Evolutionary conservation across 2,888 invertebrate species (phyloP).

Genomic region (Anarsia innoxiella): DNA sequence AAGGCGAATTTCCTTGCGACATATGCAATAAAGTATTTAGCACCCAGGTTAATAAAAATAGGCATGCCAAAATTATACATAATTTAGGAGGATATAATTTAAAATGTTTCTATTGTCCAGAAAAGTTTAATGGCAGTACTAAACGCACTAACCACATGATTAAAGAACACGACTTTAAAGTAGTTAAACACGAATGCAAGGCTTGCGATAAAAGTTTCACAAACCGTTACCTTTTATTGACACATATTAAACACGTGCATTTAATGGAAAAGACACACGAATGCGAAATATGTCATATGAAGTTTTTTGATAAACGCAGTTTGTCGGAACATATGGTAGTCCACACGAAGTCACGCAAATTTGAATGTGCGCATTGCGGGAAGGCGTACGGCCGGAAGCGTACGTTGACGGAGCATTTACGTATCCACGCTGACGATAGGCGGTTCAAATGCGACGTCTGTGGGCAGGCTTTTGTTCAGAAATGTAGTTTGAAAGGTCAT

Average conservation of each 20-base stretch:
- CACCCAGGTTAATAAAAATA: slow-evolving; percentile 7
- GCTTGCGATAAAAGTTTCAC: slow-evolving; percentile 35
- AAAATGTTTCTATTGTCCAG: slow-evolving; percentile 24
- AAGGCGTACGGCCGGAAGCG: slow-evolving; percentile 25
- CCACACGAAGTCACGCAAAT: slow-evolving; percentile 12
- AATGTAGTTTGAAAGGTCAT: slow-evolving; percentile 23
- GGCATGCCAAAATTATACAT: slow-evolving; percentile 4
- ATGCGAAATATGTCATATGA: slow-evolving; percentile 52
- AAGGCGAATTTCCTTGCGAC: no score
- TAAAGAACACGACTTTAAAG: slow-evolving; percentile 16
- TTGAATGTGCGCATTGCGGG: slow-evolving; percentile 22
- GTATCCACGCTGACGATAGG: slow-evolving; percentile 28
- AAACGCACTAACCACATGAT: slow-evolving; percentile 22
- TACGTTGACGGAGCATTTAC: slow-evolving; percentile 23
- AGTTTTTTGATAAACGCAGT: slow-evolving; percentile 41
- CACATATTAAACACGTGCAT: slow-evolving; percentile 42
- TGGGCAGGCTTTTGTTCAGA: slow-evolving; percentile 24
- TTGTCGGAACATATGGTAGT: slow-evolving; percentile 33
- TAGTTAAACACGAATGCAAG: slow-evolving; percentile 26
- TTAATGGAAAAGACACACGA: slow-evolving; percentile 43
- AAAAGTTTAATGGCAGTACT: slow-evolving; percentile 20
- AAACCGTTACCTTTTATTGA: slow-evolving; percentile 23
- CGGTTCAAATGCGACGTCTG: slow-evolving; percentile 24
- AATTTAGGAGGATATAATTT: slow-evolving; percentile 12
- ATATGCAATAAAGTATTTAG: slow-evolving; percentile 17